These are phyloP conservation scores for Dugesia japonica DNA, from an alignment of 2,888 invertebrate species.

Conservation along the genomic window DNA sequence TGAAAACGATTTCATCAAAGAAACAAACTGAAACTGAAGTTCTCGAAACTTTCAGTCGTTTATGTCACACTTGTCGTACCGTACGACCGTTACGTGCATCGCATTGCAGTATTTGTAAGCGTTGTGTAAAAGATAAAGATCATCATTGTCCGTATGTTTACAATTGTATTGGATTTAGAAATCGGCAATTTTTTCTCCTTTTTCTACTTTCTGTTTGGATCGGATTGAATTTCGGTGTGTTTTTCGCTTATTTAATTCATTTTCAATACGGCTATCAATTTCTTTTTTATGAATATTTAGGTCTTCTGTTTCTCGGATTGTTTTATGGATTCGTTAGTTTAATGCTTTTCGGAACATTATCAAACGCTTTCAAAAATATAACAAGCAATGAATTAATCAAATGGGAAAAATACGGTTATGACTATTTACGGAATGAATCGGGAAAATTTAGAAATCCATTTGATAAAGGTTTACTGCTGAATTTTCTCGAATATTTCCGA, in stretches of 20 bases:
- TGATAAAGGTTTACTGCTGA: slow-evolving; percentile 67
- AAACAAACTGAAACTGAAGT: background rate
- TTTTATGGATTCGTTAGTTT: slow-evolving; percentile 20
- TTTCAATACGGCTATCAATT: background rate
- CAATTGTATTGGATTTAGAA: slow-evolving; percentile 76
- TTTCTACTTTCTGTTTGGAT: slow-evolving; percentile 22
- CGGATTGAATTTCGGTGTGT: background rate
- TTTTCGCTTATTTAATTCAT: slow-evolving; percentile 26
- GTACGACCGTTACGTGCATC: slow-evolving; percentile 71
- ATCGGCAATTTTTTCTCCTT: slow-evolving; percentile 51
- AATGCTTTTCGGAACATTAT: slow-evolving; percentile 50
- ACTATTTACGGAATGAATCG: slow-evolving; percentile 69
- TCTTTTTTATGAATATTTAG: slow-evolving; percentile 21
- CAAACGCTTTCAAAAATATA: slow-evolving; percentile 77
- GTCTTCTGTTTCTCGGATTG: background rate
- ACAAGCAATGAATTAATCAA: slow-evolving; percentile 89
- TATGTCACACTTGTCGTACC: slow-evolving; percentile 78
- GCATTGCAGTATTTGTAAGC: slow-evolving; percentile 76
- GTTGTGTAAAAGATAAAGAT: slow-evolving; percentile 73
- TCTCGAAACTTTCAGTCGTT: slow-evolving; percentile 47
- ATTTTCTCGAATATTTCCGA: slow-evolving; percentile 72
- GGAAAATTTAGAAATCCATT: slow-evolving; percentile 78
- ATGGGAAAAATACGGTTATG: slow-evolving; percentile 62
- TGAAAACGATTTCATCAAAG: background rate
- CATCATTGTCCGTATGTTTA: slow-evolving; percentile 88